A percentile compares a stretch with the other conserved stretches of the same genome.
Evolutionary conservation across 2,888 invertebrate species (phyloP).

Genomic region (Cheilosia vulpina): DNA sequence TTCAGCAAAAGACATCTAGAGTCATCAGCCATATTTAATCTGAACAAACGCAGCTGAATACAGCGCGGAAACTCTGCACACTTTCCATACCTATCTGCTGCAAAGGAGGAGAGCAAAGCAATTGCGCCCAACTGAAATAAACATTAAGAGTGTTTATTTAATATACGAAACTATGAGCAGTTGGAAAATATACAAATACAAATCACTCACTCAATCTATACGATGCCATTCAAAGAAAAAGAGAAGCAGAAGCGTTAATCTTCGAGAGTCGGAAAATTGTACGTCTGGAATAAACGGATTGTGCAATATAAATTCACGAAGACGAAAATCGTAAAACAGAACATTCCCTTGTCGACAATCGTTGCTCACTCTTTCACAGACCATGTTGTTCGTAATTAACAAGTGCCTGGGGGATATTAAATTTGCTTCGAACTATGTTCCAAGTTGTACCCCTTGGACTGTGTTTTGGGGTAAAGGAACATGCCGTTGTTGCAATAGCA

Average conservation of each 20-base stretch:
- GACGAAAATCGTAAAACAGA: constrained; percentile 62
- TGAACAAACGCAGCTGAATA: not conserved
- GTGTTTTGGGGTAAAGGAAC: constrained; percentile 37
- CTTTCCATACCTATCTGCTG: not conserved
- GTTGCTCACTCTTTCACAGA: constrained; percentile 57
- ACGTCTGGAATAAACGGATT: constrained; percentile 60
- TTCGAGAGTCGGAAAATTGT: constrained; percentile 37
- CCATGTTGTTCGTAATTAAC: constrained; percentile 67
- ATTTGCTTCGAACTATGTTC: constrained; percentile 69
- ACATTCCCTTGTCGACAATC: constrained; percentile 66
- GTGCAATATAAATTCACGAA: constrained; percentile 65
- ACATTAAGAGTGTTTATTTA: constrained; percentile 52
- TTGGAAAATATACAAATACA: constrained; percentile 47
- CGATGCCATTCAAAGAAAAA: constrained; percentile 26
- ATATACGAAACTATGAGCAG: constrained; percentile 32
- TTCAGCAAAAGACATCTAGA: not conserved
- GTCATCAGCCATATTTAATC: constrained; percentile 18
- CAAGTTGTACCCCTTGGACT: constrained; percentile 55
- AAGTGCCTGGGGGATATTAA: constrained; percentile 73
- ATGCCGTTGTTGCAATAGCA: constrained; percentile 26
- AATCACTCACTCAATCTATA: constrained; percentile 54
- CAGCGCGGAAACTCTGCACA: not conserved
- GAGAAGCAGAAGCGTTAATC: constrained; percentile 43
- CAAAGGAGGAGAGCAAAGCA: not conserved
- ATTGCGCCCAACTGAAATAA: constrained; percentile 44